These are phyloP conservation scores for Magallana nippona DNA, from an alignment of 2,888 invertebrate genomes.

Conservation along the genomic window DNA sequence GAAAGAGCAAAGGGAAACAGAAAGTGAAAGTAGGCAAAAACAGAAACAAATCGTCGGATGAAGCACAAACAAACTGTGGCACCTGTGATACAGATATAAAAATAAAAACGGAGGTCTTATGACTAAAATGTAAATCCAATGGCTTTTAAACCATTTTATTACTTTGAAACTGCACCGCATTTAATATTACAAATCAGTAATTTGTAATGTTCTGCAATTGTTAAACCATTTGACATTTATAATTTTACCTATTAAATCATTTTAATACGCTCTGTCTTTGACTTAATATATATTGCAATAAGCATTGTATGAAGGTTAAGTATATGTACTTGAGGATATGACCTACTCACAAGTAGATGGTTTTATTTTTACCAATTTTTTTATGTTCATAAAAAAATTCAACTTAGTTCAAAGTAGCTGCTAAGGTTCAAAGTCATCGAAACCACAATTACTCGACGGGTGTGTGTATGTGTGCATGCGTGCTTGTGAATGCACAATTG, in stretches of 20 bases:
- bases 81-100: slow-evolving; percentile 16
- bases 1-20: background rate
- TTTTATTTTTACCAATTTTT: too few species aligned
- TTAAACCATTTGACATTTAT: slow-evolving; percentile 20
- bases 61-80: background rate
- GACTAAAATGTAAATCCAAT: background rate
- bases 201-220: background rate
- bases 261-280: background rate
- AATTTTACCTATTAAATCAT: slow-evolving; percentile 23
- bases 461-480: too few species aligned
- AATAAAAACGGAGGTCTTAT: slow-evolving; percentile 3
- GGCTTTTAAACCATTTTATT: background rate
- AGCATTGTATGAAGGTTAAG: too few species aligned
- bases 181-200: background rate
- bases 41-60: background rate
- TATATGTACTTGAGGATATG: too few species aligned
- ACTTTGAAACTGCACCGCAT: background rate
- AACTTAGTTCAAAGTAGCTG: too few species aligned
- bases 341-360: too few species aligned
- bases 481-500: too few species aligned
- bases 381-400: too few species aligned
- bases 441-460: too few species aligned
- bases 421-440: too few species aligned
- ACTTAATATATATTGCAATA: too few species aligned
- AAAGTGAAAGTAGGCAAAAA: slow-evolving; percentile 16